Evolutionary conservation across 2,888 invertebrate genomes (phyloP).

Genomic region (Chrysotoxum bicinctum): DNA sequence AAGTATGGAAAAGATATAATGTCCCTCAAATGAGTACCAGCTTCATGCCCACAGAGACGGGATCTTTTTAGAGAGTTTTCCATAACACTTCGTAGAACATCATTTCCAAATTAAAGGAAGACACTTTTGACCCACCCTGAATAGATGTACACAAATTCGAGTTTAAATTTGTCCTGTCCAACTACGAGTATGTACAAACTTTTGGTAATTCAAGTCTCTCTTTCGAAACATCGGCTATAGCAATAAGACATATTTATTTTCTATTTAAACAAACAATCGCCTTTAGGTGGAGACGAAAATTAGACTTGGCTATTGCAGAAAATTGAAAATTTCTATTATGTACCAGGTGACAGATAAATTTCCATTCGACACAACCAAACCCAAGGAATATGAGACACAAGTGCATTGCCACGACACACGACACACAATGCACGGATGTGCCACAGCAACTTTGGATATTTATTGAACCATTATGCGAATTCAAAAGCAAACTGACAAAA

Average conservation of each 20-base stretch:
- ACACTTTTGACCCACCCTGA: too few species aligned
- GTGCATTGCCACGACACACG: slow-evolving; percentile 17
- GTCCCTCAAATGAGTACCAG: too few species aligned
- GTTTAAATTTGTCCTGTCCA: not conserved
- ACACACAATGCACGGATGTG: not conserved
- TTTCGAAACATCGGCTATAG: not conserved
- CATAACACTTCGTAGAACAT: too few species aligned
- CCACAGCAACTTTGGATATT: slow-evolving; percentile 67
- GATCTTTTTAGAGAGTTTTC: too few species aligned
- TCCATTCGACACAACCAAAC: slow-evolving; percentile 37
- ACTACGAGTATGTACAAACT: too few species aligned
- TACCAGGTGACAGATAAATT: slow-evolving; percentile 49
- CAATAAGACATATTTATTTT: slow-evolving; percentile 43
- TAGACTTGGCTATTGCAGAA: slow-evolving; percentile 38
- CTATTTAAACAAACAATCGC: slow-evolving; percentile 54
- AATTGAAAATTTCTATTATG: slow-evolving; percentile 56
- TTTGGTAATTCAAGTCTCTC: not conserved
- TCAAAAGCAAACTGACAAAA: slow-evolving; percentile 64
- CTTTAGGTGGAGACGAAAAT: slow-evolving; percentile 32
- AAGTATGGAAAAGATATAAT: too few species aligned
- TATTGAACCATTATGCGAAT: slow-evolving; percentile 73
- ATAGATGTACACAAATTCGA: too few species aligned
- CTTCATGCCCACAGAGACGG: too few species aligned
- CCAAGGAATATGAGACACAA: slow-evolving; percentile 38
- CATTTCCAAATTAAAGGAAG: too few species aligned